phyloP scores from a whole-genome alignment of 1,140 invertebrate species.

The Araneus ventricosus region DNA sequence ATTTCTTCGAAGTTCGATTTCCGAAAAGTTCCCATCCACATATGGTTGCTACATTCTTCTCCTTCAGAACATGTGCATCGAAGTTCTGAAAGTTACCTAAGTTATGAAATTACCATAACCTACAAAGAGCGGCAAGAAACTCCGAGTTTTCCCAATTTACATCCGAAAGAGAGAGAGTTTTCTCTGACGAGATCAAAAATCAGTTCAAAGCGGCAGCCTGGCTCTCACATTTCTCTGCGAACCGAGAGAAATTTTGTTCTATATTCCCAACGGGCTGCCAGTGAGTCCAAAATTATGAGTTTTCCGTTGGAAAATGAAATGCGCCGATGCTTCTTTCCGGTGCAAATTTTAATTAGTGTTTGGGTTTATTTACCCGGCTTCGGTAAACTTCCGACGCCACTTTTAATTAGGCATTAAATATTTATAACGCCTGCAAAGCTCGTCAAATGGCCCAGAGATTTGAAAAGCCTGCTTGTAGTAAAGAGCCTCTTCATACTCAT shows the following conservation, averaged over 20 bases:
- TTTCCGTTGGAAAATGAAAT: background rate
- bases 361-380: background rate
- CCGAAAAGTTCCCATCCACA: too few relatives aligned
- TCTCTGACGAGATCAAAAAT: background rate
- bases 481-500: background rate
- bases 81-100: too few relatives aligned
- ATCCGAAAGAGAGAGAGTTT: too few relatives aligned
- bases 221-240: background rate
- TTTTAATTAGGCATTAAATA: conserved; percentile 38
- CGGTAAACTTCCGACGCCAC: conserved; percentile 15
- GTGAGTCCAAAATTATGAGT: background rate
- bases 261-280: background rate
- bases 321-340: background rate
- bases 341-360: conserved; percentile 28
- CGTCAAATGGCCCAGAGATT: background rate
- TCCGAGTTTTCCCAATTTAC: too few relatives aligned
- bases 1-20: too few relatives aligned
- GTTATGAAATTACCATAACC: too few relatives aligned
- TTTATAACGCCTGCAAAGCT: background rate
- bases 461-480: background rate
- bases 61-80: too few relatives aligned
- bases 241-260: background rate
- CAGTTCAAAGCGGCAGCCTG: background rate
- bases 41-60: too few relatives aligned
- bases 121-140: too few relatives aligned